phyloP scores from a whole-genome alignment of 2,888 invertebrate species.

The Calliphora vomitoria region DNA sequence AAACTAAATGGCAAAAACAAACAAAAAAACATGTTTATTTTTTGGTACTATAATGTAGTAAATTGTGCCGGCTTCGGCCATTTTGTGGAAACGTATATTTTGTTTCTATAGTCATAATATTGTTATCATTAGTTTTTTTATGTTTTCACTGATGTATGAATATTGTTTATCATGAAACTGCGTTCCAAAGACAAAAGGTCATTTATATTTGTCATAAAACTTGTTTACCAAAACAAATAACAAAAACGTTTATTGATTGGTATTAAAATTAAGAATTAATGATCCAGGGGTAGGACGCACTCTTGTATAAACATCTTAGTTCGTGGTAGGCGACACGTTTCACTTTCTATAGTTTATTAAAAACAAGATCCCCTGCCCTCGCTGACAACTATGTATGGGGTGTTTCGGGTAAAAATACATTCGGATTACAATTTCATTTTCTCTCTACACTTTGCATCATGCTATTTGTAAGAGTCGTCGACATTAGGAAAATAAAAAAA shows the following conservation, averaged over 20 bases:
- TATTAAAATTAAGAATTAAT: slow-evolving; percentile 42
- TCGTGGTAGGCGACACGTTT: slow-evolving; percentile 42
- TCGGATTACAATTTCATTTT: background rate
- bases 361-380: background rate
- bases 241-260: slow-evolving; percentile 48
- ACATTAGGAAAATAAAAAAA: background rate
- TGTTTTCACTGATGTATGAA: background rate
- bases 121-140: slow-evolving; percentile 11
- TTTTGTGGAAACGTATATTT: background rate
- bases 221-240: slow-evolving; percentile 55
- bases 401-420: background rate
- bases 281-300: background rate
- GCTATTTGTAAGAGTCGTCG: background rate
- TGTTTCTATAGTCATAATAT: background rate
- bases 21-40: slow-evolving; percentile 3
- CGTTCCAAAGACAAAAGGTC: slow-evolving; percentile 67
- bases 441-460: background rate
- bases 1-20: background rate
- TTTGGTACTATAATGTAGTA: background rate
- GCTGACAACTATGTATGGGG: background rate
- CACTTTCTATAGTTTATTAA: slow-evolving; percentile 40
- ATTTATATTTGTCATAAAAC: slow-evolving; percentile 42
- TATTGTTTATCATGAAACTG: background rate
- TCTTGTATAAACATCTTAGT: background rate
- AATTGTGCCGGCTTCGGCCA: slow-evolving; percentile 10